Base-by-base conservation (phyloP, 30 jellyfish, hydroid and myxozoan species). In the Cassiopea andromeda region DNA sequence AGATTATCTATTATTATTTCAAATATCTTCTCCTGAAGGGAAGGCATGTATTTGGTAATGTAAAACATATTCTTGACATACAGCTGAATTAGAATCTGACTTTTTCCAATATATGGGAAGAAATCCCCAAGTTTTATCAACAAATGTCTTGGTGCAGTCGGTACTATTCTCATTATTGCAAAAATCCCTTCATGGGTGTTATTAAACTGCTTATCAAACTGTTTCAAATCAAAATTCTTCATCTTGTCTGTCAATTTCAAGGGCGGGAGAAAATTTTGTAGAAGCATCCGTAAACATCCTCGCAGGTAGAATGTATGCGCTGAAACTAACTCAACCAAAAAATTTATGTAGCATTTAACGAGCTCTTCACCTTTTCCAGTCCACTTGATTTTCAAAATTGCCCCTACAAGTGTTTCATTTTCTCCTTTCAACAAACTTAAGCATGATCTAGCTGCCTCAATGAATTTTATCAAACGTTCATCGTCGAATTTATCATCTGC, bases 71-170 rank as follows among this genome's bases (percentile, higher is more conserved):
- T 90, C 77, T 81, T 80, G 14, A 82, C 69, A 73, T 81, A 90
- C 1, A 64, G 59, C 71, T 88, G 86, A 13, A 80, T 44, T 46
- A 68, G 49, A 18, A 88, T 48, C 45, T 78, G 87, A 64, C 69
- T 90, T 48, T 80, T 88, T 43, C 96, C 96, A 69, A 50, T 69
- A 79, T 88, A 88, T 68, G 96, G 96, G 73, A 88, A 88, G 54
- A 72, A 54, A 38, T 78, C 87, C 15, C 72, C 50, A 9, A 80
- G 67, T 46, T 79, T 73, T 0, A 43, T 45, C 50, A 88, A 68
- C 47, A 88, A 64, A 80, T 72, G 91, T 61, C 83, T 71, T 70
- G 96, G 87, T 1, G 96, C 84, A 1, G 85, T 76, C 10, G 96
- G 96, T 18, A 88, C 89, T 46, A 88, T 88, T 47, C 59, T 80